Evolutionary conservation across 1,140 invertebrate genomes (phyloP).

Genomic region (Neodiprion virginianus): DNA sequence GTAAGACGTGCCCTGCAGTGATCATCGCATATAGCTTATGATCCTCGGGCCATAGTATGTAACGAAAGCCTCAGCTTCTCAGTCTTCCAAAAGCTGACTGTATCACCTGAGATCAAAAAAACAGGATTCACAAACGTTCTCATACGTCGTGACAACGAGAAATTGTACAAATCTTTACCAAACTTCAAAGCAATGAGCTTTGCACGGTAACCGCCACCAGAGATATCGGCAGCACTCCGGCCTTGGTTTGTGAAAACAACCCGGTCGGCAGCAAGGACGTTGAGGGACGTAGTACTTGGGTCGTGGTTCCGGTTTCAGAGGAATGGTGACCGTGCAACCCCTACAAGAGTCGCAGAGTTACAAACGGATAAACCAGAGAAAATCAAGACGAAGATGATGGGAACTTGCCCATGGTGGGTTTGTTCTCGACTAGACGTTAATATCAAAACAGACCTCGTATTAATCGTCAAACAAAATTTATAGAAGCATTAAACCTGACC

Average conservation of each 20-base stretch:
- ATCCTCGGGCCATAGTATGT: too few species aligned
- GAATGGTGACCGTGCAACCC: conserved; percentile 31
- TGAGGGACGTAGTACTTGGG: conserved; percentile 26
- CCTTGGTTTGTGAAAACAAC: conserved; percentile 31
- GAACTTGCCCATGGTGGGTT: not conserved
- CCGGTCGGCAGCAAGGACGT: conserved; percentile 26
- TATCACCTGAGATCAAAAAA: too few species aligned
- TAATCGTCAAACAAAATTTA: not conserved
- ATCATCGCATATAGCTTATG: too few species aligned
- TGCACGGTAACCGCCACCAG: conserved; percentile 36
- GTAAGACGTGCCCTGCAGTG: too few species aligned
- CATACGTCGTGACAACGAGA: too few species aligned
- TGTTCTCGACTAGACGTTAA: too few species aligned
- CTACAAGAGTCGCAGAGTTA: conserved; percentile 23
- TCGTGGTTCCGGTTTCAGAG: conserved; percentile 11
- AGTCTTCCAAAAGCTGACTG: too few species aligned
- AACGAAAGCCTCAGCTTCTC: too few species aligned
- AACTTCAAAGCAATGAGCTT: conserved; percentile 38
- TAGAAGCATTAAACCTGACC: conserved; percentile 2
- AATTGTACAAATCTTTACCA: conserved; percentile 15
- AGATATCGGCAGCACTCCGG: conserved; percentile 32
- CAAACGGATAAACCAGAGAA: not conserved
- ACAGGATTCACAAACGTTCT: too few species aligned
- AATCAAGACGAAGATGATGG: not conserved
- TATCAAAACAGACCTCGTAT: too few species aligned